Conservation (phyloP, 2,888 invertebrate species). For the Drosophila austrosaltans region DNA sequence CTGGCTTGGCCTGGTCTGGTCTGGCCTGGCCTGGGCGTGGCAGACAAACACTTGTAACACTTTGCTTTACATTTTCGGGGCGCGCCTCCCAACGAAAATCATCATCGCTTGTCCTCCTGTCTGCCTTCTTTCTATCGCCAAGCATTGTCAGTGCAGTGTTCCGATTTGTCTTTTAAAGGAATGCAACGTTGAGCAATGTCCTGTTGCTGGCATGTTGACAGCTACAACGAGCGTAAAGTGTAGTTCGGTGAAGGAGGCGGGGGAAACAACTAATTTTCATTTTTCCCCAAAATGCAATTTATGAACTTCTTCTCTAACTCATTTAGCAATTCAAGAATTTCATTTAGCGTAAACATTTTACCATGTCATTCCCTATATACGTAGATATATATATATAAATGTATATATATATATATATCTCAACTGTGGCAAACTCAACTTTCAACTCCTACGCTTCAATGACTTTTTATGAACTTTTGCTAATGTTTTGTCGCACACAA, state of each 20-base stretch:
- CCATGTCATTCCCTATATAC: constrained; percentile 39
- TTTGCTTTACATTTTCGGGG: constrained; percentile 62
- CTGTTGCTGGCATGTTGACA: constrained; percentile 59
- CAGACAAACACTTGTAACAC: constrained; percentile 67
- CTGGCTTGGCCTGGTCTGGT: neutral
- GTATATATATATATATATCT: constrained; percentile 4
- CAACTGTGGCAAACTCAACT: constrained; percentile 16
- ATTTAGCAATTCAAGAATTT: constrained; percentile 71
- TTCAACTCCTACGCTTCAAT: constrained; percentile 53
- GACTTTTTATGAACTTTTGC: constrained; percentile 68
- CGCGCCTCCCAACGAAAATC: constrained; percentile 22
- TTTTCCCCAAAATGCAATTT: constrained; percentile 48
- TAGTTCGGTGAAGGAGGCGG: too few species aligned
- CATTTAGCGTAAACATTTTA: constrained; percentile 64
- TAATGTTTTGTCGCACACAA: constrained; percentile 34
- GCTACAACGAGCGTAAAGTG: constrained; percentile 16
- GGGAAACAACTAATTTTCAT: constrained; percentile 41
- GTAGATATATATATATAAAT: constrained; percentile 16
- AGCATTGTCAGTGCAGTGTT: constrained; percentile 19
- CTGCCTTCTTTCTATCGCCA: neutral
- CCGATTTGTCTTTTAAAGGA: constrained; percentile 31
- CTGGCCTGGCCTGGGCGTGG: constrained; percentile 17
- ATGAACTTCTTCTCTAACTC: constrained; percentile 59
- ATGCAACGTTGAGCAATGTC: constrained; percentile 35
- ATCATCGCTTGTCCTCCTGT: neutral